phyloP scores from a whole-genome alignment of 2,888 invertebrate species.

The Steinernema hermaphroditum region DNA sequence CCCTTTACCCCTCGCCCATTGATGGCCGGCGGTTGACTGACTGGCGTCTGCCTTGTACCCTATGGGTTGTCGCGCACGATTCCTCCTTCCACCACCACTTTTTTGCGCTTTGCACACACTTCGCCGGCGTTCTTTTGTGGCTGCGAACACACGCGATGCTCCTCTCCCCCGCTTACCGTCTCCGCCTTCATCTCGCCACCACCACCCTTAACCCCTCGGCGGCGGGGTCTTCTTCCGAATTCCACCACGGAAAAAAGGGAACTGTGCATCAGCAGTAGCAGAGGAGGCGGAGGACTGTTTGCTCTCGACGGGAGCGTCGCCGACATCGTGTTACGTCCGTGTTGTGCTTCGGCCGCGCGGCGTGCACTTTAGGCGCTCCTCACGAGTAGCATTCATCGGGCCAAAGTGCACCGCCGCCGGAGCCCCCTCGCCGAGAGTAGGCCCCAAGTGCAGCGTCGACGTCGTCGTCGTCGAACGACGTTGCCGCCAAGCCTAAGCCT shows the following conservation, averaged over 20 bases:
- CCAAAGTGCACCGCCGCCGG: background rate
- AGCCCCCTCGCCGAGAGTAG: background rate
- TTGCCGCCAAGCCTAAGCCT: too few relatives aligned
- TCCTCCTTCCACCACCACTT: background rate
- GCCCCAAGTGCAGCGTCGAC: background rate
- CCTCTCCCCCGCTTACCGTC: background rate
- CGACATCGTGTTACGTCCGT: conserved; percentile 4
- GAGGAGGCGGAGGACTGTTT: too few relatives aligned
- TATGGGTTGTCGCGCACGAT: too few relatives aligned
- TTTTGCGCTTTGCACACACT: background rate
- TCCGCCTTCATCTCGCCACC: background rate
- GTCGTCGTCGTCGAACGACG: too few relatives aligned
- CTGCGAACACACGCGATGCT: background rate
- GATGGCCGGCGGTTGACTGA: background rate
- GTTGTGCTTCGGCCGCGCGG: background rate
- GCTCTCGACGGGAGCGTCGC: background rate
- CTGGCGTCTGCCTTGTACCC: background rate
- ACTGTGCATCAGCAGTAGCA: too few relatives aligned
- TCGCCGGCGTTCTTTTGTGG: background rate
- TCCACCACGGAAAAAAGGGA: too few relatives aligned
- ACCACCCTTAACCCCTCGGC: background rate
- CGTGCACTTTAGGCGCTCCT: background rate
- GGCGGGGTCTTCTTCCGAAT: too few relatives aligned
- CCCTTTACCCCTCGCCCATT: background rate
- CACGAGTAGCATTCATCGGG: background rate